phyloP scores from a whole-genome alignment of 2,113 vertebrate species.

The Felis catus region F.catus_Fca126_mat1.0 CM031420.1:131815501-131816000 shows the following conservation, averaged over 20 bases:
- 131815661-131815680: conserved; percentile 19
- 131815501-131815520: neutral
- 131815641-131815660: neutral
- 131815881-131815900: neutral
- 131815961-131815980: neutral
- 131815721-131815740: neutral
- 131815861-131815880: neutral
- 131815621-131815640: neutral
- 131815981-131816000: neutral
- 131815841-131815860: neutral
- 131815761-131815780: neutral
- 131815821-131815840: neutral
- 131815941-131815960: neutral
- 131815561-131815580: neutral
- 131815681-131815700: neutral
- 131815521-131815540: neutral
- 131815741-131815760: neutral
- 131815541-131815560: neutral
- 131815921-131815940: neutral
- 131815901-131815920: neutral
- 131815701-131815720: neutral
- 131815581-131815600: neutral
- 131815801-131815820: neutral
- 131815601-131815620: conserved; percentile 41
- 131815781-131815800: neutral